phyloP scores from a whole-genome alignment of 2,113 vertebrate genomes.

The Brevimyrus niger region DNA sequence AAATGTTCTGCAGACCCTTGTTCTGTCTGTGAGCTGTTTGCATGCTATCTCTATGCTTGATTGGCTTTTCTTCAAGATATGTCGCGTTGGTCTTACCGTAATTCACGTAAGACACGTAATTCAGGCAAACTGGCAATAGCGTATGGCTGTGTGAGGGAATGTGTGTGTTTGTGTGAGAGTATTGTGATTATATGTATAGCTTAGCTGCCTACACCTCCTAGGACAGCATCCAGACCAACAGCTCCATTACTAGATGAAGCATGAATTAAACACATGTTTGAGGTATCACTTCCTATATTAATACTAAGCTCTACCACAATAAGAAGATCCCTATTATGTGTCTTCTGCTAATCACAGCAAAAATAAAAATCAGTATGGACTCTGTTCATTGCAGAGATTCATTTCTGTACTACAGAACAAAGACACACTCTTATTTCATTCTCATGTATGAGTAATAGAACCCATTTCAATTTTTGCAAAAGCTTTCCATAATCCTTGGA shows the following conservation, averaged over 20 bases:
- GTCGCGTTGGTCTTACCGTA: background rate
- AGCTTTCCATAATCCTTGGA: slow-evolving; percentile 6
- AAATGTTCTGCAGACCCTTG: background rate
- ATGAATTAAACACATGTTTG: background rate
- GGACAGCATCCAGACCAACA: background rate
- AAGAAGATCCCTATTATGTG: background rate
- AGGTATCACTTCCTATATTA: background rate
- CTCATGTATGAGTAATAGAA: slow-evolving; percentile 3
- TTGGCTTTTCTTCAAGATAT: background rate
- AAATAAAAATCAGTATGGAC: background rate
- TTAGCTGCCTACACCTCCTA: background rate
- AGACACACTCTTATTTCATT: background rate
- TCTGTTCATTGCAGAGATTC: background rate
- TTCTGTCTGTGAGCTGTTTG: background rate
- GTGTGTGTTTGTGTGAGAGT: background rate
- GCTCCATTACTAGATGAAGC: background rate
- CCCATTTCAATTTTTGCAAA: background rate
- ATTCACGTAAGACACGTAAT: background rate
- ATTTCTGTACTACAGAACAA: background rate
- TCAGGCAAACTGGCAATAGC: background rate
- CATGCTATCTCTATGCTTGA: background rate
- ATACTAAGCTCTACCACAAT: background rate
- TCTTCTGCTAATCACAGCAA: background rate
- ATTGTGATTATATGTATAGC: background rate
- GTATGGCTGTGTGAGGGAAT: background rate